A percentile compares a stretch with the other conserved stretches of the same genome.
Conservation (phyloP, 2,888 invertebrate species). For the Temnothorax unifasciatus region DNA sequence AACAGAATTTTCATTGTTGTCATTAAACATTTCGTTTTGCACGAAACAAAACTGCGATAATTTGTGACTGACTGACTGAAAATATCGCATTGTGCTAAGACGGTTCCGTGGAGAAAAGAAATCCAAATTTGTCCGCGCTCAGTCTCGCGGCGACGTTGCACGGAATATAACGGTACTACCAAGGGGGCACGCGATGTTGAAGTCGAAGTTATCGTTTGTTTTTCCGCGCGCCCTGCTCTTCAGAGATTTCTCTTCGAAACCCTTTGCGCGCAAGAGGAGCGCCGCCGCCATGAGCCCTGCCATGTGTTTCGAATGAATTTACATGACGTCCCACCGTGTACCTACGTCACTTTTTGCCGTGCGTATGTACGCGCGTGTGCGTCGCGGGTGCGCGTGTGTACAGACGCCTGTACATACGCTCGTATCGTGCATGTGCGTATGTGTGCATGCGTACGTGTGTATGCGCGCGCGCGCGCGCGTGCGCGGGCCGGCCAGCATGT, state of each 20-base stretch:
- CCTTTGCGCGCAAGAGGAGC: conserved; percentile 68
- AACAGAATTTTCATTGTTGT: not conserved
- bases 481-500: conserved; percentile 77
- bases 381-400: conserved; percentile 9
- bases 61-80: not conserved
- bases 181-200: conserved; percentile 51
- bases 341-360: conserved; percentile 74
- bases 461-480: conserved; percentile 57
- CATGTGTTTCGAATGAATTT: conserved; percentile 81
- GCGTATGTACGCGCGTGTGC: conserved; percentile 63
- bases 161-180: not conserved
- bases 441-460: not conserved
- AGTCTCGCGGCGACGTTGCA: conserved; percentile 8
- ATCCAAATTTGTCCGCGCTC: conserved; percentile 37
- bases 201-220: conserved; percentile 70
- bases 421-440: conserved; percentile 33
- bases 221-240: conserved; percentile 60
- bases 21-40: not conserved
- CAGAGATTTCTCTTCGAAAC: conserved; percentile 67
- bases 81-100: conserved; percentile 7
- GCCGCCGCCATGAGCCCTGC: conserved; percentile 68
- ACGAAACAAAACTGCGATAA: not conserved
- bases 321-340: conserved; percentile 75
- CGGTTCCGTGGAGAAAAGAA: conserved; percentile 14
- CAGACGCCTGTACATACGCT: conserved; percentile 1